Percentiles rank a stretch among this genome's conserved stretches.
Conservation (phyloP, 1,140 invertebrate genomes). For the Drosophila lini region DNA sequence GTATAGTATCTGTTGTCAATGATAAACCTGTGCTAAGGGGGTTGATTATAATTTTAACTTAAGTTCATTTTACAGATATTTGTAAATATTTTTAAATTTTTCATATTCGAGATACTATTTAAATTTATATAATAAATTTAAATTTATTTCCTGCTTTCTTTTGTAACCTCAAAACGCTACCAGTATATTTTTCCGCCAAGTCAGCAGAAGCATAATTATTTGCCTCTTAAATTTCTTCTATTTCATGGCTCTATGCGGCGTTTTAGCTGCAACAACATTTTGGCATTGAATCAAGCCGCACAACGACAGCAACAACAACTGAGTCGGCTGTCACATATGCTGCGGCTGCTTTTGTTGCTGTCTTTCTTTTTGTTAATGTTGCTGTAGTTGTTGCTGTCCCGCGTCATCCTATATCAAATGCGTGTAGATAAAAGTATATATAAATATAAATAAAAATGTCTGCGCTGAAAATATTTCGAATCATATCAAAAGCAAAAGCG, state of each 20-base stretch:
- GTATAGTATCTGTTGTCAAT: background rate
- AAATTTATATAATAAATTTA: too few relatives aligned
- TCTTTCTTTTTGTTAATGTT: constrained; percentile 5
- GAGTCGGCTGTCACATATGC: constrained; percentile 42
- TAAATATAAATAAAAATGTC: constrained; percentile 70
- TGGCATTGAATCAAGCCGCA: constrained; percentile 46
- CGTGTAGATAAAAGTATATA: constrained; percentile 47
- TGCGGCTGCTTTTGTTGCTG: constrained; percentile 13
- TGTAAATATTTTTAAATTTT: too few relatives aligned
- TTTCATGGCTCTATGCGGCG: constrained; percentile 41
- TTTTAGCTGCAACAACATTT: constrained; percentile 62
- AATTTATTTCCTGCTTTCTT: background rate
- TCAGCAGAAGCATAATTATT: constrained; percentile 40
- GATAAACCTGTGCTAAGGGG: background rate
- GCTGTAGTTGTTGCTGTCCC: constrained; percentile 23
- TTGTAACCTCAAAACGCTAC: background rate
- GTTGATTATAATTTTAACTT: too few relatives aligned
- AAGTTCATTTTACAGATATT: too few relatives aligned
- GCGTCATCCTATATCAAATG: constrained; percentile 56
- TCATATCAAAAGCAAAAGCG: constrained; percentile 60
- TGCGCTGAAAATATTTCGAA: constrained; percentile 72
- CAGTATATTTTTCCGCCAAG: constrained; percentile 15
- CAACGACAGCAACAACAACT: constrained; percentile 25
- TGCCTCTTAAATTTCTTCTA: constrained; percentile 30
- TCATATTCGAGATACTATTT: background rate